phyloP scores from a whole-genome alignment of 2,113 vertebrate species.

The Urocitellus parryii region DNA sequence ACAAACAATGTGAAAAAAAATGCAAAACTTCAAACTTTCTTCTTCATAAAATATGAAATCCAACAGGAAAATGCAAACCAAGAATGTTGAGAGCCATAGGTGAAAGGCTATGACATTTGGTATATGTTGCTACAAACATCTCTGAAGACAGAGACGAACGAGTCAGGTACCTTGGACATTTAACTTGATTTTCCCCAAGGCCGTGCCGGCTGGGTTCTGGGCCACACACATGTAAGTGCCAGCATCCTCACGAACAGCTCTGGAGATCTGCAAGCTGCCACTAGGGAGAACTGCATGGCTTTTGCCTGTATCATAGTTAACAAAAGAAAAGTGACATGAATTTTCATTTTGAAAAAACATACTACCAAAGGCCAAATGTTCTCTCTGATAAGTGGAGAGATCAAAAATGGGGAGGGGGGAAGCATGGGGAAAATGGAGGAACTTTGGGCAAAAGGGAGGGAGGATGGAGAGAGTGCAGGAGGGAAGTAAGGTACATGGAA shows the following conservation, averaged over 20 bases:
- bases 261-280: slow-evolving; percentile 94
- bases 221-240: slow-evolving; percentile 97
- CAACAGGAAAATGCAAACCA: background rate
- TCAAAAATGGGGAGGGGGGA: too few species aligned
- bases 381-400: too few species aligned
- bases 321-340: background rate
- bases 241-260: slow-evolving; percentile 90
- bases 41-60: background rate
- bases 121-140: background rate
- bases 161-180: slow-evolving; percentile 93
- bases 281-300: slow-evolving; percentile 90
- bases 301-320: slow-evolving; percentile 85
- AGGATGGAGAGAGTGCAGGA: too few species aligned
- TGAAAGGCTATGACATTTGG: too few species aligned
- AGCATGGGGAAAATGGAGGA: too few species aligned
- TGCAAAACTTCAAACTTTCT: background rate
- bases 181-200: slow-evolving; percentile 96
- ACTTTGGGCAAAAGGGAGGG: too few species aligned
- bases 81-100: background rate
- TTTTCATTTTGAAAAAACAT: background rate
- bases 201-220: slow-evolving; percentile 96
- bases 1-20: background rate
- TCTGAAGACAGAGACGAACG: background rate
- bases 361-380: too few species aligned
- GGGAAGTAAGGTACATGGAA: too few species aligned